Conservation (phyloP, 2,113 vertebrate genomes). For the Microcebus jonahi region DNA sequence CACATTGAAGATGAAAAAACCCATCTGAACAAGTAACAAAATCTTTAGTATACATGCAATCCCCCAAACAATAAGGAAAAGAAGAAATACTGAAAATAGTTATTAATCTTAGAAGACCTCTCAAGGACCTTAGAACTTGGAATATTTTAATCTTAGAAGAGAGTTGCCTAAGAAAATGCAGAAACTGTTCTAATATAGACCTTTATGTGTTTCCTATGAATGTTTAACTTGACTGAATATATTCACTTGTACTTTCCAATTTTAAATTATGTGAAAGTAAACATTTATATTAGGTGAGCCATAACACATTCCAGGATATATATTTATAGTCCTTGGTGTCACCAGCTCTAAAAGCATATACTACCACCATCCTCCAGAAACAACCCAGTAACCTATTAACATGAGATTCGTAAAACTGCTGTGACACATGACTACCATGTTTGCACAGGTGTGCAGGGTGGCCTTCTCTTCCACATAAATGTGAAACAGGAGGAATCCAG, state of each 20-base stretch:
- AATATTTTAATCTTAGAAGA: background rate
- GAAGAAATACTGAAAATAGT: background rate
- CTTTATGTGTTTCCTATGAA: background rate
- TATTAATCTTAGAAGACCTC: background rate
- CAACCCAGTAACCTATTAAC: background rate
- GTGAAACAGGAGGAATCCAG: background rate
- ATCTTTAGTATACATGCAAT: background rate
- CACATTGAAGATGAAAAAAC: background rate
- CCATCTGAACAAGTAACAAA: background rate
- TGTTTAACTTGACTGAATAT: slow-evolving; percentile 40
- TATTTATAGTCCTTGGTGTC: slow-evolving; percentile 21
- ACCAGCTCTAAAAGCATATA: slow-evolving; percentile 12
- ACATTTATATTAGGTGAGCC: slow-evolving; percentile 19
- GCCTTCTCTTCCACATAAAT: background rate
- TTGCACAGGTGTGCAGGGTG: background rate
- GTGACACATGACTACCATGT: background rate
- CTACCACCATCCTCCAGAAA: background rate
- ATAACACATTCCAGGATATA: background rate
- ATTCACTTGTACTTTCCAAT: slow-evolving; percentile 39
- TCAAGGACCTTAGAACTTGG: background rate
- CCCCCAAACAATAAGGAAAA: background rate
- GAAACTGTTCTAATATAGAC: background rate
- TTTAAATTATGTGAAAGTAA: slow-evolving; percentile 59
- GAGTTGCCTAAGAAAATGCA: background rate
- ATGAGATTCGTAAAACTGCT: background rate